Evolutionary conservation across 2,797 vertebrate species (phyloP).

Genomic region (Rhinatrema bivittatum): DNA sequence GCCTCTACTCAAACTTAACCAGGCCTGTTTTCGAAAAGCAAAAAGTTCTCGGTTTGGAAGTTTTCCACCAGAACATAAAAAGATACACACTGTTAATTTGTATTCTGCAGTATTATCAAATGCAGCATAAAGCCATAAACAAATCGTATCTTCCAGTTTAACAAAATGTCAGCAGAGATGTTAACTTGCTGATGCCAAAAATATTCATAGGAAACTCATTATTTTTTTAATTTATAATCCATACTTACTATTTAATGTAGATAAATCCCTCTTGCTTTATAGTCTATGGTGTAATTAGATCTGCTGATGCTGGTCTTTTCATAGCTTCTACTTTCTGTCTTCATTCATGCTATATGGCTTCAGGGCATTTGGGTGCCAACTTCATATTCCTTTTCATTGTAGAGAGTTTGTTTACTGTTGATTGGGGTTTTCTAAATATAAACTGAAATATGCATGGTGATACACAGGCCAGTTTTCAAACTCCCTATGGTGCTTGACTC

Average conservation of each 20-base stretch:
- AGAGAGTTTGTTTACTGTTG: too few species aligned
- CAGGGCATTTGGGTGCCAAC: constrained; percentile 4
- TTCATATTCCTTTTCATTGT: too few species aligned
- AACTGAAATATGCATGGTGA: too few species aligned
- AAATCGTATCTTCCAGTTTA: constrained; percentile 7
- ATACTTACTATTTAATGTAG: constrained; percentile 14
- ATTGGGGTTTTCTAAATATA: too few species aligned
- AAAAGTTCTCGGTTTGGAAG: constrained; percentile 1
- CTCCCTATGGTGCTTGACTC: too few species aligned
- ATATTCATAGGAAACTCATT: constrained; percentile 15
- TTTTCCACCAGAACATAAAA: not conserved
- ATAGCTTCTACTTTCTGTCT: constrained; percentile 2
- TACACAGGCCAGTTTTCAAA: too few species aligned
- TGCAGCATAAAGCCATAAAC: constrained; percentile 4
- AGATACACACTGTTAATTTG: not conserved
- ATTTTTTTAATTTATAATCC: constrained; percentile 15
- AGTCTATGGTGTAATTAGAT: constrained; percentile 13
- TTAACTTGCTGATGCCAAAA: constrained; percentile 3
- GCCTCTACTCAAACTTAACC: too few species aligned
- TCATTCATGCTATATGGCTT: constrained; percentile 12
- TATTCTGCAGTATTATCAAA: constrained; percentile 1
- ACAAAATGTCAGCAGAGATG: constrained; percentile 11
- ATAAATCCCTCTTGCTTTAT: constrained; percentile 16
- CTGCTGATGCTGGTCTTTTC: constrained; percentile 7
- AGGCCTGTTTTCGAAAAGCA: too few species aligned